Base-by-base conservation (phyloP, 2,113 vertebrate genomes). In the Malaclemys terrapin region DNA sequence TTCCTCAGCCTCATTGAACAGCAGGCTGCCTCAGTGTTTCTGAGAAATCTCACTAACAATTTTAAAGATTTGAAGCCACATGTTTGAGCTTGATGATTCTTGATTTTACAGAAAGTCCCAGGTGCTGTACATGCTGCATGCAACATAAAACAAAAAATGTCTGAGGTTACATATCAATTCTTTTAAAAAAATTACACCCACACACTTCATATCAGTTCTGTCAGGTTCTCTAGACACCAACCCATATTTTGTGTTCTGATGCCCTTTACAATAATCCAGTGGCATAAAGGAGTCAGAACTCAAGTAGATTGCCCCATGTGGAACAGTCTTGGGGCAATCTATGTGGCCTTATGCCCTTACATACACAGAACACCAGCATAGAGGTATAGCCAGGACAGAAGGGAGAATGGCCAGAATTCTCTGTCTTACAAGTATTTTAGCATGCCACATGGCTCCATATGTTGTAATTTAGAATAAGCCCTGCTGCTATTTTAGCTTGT, bases 11-110 rank as follows among this genome's bases (percentile, higher is more conserved):
- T 91, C 53, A 85, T 3, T 84, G 72, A 85, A 76, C 3, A 88
- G 62, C 24, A 91, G 6, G 47, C 12, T 69, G 2, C 24, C 86
- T 50, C 56, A 49, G 2, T 50, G 2, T 53, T 54, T 49, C 42
- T 22, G 22, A 85, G 88, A 75, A 87, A 25, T 50, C 49, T 72
- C 7, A 42, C 82, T 49, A 69, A 8, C 65, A 38, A 11, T 93
- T 87, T 95, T n/a, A 95, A 91, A 79, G 35, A 94, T 59, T 31
- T 80, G 38, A 84, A 93, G 24, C 52, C 45, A n/a, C 20, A 14
- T 62, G 8, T 29, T 75, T 65, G n/a, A 50, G 10, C 88, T 27
- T 86, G 4, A 54, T 65, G 47, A 52, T 59, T 90, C n/a, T 54
- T 84, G 20, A 53, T 82, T 93, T 87, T 87, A 4, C 4, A 14